Conservation (phyloP, 2,888 invertebrate genomes). For the Xanthorhoe spadicearia region DNA sequence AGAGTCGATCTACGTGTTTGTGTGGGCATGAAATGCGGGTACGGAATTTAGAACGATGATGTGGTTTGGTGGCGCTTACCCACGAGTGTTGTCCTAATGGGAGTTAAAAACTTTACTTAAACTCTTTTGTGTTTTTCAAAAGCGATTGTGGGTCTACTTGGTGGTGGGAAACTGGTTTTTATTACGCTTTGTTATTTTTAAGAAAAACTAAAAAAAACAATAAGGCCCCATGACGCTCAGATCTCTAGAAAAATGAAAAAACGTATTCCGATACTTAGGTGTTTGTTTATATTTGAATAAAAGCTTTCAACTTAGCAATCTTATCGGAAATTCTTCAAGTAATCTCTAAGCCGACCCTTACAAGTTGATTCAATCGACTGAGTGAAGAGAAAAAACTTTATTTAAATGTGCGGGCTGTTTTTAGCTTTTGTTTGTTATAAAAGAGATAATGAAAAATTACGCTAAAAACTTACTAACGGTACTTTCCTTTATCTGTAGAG, state of each 20-base stretch:
- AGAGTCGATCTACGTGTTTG: background rate
- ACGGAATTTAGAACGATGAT: background rate
- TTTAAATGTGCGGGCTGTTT: background rate
- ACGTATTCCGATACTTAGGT: background rate
- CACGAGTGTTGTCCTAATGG: too few relatives aligned
- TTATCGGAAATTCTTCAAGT: constrained; percentile 4
- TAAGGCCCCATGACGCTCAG: too few relatives aligned
- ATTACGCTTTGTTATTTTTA: too few relatives aligned
- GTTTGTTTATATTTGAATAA: background rate
- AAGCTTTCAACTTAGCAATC: constrained; percentile 2
- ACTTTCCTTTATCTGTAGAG: too few relatives aligned
- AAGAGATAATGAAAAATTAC: background rate
- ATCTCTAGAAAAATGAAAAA: too few relatives aligned
- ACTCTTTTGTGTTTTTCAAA: too few relatives aligned
- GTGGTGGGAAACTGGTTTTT: too few relatives aligned
- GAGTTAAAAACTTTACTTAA: too few relatives aligned
- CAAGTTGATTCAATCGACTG: constrained; percentile 10
- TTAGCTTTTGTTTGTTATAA: background rate
- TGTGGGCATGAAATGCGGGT: background rate
- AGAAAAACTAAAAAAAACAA: too few relatives aligned
- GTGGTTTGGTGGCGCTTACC: too few relatives aligned
- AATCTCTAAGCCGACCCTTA: constrained; percentile 11
- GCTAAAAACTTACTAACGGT: too few relatives aligned
- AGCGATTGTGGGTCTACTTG: too few relatives aligned
- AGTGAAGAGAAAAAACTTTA: constrained; percentile 2